These are phyloP conservation scores for Spermophilus dauricus DNA, from an alignment of 2,113 vertebrate genomes.

Conservation along the genomic window DNA sequence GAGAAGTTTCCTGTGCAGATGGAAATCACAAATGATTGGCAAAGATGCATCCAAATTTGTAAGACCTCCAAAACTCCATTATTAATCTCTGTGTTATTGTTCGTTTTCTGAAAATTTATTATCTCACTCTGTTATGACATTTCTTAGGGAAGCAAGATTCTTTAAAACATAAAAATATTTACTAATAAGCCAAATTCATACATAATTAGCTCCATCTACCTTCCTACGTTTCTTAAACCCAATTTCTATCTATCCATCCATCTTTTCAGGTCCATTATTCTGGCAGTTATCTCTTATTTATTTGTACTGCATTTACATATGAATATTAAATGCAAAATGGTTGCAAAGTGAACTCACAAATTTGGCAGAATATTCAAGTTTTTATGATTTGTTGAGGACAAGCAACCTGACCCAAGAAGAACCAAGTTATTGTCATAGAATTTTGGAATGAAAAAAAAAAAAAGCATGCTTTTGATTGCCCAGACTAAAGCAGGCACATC, in stretches of 20 bases:
- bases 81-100: neutral
- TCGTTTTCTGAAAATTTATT: conserved; percentile 14
- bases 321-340: neutral
- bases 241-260: neutral
- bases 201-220: neutral
- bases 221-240: neutral
- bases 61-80: neutral
- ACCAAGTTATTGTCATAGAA: neutral
- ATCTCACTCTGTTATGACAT: neutral
- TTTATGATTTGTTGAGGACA: conserved; percentile 7
- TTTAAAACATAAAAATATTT: conserved; percentile 21
- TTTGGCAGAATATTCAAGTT: neutral
- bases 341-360: conserved; percentile 14
- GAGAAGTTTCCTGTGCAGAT: neutral
- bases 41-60: neutral
- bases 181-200: neutral
- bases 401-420: neutral
- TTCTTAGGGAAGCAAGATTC: neutral
- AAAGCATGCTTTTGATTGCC: neutral
- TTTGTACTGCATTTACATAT: neutral
- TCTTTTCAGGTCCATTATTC: neutral
- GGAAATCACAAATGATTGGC: neutral
- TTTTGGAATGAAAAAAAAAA: conserved; percentile 37
- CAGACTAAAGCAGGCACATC: neutral
- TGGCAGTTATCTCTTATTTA: neutral